Percentiles rank a stretch among this genome's conserved stretches.
Evolutionary conservation across 2,113 vertebrate species (phyloP).

Genomic region (Zosterops lateralis): DNA sequence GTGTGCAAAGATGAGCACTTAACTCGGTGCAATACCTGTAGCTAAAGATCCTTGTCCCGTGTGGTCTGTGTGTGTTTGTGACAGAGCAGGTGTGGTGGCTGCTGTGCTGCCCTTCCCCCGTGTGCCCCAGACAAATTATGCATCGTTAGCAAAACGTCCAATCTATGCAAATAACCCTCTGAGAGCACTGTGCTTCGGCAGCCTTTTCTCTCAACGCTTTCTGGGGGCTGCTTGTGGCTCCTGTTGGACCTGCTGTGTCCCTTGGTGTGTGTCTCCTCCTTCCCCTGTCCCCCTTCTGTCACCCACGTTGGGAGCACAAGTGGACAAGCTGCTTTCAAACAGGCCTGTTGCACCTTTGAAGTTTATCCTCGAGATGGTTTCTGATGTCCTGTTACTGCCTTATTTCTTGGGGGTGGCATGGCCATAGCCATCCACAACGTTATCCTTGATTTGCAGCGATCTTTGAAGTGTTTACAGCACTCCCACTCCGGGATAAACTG

Average conservation of each 20-base stretch:
- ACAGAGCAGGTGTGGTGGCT: constrained; percentile 3
- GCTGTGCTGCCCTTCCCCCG: constrained; percentile 18
- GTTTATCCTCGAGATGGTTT: neutral
- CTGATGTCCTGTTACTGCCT: constrained; percentile 58
- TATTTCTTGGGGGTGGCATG: neutral
- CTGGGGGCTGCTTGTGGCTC: constrained; percentile 50
- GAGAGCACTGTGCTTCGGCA: constrained; percentile 46
- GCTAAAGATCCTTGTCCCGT: constrained; percentile 57
- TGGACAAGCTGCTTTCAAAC: constrained; percentile 17
- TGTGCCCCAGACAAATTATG: constrained; percentile 52
- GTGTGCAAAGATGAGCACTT: constrained; percentile 80
- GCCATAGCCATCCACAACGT: neutral
- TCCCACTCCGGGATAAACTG: neutral
- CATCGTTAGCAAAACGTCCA: constrained; percentile 64
- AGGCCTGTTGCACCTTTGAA: constrained; percentile 59
- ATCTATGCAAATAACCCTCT: constrained; percentile 78
- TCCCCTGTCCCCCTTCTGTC: neutral
- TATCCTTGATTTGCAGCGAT: constrained; percentile 1
- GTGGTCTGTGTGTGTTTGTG: constrained; percentile 55
- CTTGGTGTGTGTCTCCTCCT: neutral
- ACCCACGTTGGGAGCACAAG: neutral
- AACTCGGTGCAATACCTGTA: constrained; percentile 79
- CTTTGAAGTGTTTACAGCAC: constrained; percentile 15
- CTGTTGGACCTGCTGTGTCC: neutral
- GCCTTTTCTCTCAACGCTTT: constrained; percentile 55